Evolutionary conservation across 2,797 vertebrate species (phyloP), one percentile per base, ranked within the genome.

Genomic region (Jordanella pulchra): DNA sequence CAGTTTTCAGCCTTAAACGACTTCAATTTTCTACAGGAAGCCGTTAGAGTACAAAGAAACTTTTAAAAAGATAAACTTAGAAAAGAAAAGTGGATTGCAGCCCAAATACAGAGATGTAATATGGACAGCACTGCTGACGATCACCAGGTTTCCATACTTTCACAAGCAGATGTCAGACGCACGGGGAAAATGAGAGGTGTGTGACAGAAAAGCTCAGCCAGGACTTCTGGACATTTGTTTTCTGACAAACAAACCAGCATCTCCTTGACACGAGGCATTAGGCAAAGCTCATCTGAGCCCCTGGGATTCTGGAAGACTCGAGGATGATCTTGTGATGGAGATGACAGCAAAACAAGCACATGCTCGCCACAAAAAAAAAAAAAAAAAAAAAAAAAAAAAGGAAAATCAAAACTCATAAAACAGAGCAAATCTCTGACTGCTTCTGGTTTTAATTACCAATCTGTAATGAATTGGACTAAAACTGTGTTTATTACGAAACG

Each of bases 231-330:
- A 81, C 47, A 73, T 83, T 90, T 91, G 91, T 88, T 89, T 87
- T 80, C 80, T 80, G 73, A 89, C 78, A 87, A 89, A 89, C 84
- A 86, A 80, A 67, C 72, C 1, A 48, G 6, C 11, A 79, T 90
- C 78, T 80, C 87, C 73, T 78, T 68, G 84, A 84, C 44, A 69
- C 86, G 27, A 64, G 75, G 77, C 82, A 75, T 87, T 82, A 84
- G 75, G 72, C 82, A 25, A 83, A 88, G 88, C 89, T 75, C 80
- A 86, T 87, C 89, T 89, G 84, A 88, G 83, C 83, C 83, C 63
- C 78, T 74, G 81, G 84, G 84, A 89, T 84, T 83, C 69, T 82
- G 73, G 61, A 71, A 65, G 78, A 85, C 83, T 82, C 64, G 30
- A 77, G 73, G 74, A 83, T 80, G 65, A 76, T 90, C 89, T 87